phyloP scores from a whole-genome alignment of 2,888 invertebrate genomes.

The Philhelius pedissequus region DNA sequence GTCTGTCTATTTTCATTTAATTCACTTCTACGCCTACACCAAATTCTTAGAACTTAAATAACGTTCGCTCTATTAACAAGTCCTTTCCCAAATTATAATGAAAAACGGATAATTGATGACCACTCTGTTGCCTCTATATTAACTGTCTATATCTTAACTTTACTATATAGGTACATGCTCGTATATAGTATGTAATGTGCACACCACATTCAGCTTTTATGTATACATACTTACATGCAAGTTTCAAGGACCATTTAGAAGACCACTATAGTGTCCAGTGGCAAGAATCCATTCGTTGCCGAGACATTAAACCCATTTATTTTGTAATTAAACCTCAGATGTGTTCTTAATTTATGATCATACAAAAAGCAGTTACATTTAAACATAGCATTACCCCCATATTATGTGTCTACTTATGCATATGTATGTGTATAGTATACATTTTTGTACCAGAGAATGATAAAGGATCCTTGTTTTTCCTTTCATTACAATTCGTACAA shows the following conservation, averaged over 20 bases:
- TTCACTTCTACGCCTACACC: background rate
- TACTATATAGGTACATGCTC: no score
- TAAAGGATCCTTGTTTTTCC: constrained; percentile 1
- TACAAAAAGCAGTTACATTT: constrained; percentile 34
- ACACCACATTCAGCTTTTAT: background rate
- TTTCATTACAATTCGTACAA: background rate
- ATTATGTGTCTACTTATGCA: background rate
- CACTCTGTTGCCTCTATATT: constrained; percentile 24
- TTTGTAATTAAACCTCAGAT: constrained; percentile 53
- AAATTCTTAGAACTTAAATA: background rate
- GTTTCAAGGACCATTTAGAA: constrained; percentile 28
- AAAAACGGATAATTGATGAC: constrained; percentile 31
- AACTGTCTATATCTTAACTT: background rate
- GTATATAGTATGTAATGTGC: background rate
- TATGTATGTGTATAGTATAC: background rate
- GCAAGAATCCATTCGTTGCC: constrained; percentile 40
- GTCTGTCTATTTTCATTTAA: background rate
- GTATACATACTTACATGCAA: background rate
- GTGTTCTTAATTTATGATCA: constrained; percentile 53
- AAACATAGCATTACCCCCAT: constrained; percentile 23
- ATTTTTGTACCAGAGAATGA: background rate
- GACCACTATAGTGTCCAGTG: constrained; percentile 25
- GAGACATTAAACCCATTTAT: constrained; percentile 45
- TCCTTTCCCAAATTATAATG: constrained; percentile 8
- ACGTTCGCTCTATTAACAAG: constrained; percentile 3